Base-by-base conservation (phyloP, 2,888 invertebrate genomes). In the Subacronicta megacephala region DNA sequence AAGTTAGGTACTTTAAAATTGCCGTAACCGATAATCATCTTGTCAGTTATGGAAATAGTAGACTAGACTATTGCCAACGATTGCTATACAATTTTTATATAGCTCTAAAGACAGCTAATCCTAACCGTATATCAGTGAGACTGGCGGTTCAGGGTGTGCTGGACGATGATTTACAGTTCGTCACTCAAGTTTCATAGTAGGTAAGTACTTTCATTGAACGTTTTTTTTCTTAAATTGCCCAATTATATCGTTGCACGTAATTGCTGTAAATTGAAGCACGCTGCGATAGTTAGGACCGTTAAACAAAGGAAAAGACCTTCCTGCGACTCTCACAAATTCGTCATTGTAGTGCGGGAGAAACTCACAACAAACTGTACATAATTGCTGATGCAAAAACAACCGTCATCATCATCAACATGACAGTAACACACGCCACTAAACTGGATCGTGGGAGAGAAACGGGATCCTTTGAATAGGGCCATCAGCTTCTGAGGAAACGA, bases 361-460 rank as follows among this genome's bases (percentile, higher is more conserved):
- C 88, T 85, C 82, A 80, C 85, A 84, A 85, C 84, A 84, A 90
- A 90, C 90, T 90, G 90, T 89, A 88, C 85, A 90, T 92, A 93
- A 93, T 92, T 90, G 89, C 86, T 89, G 86, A 92, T 90, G 92
- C 90, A 91, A 92, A 93, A 93, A 91, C 89, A 83, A 84, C 83
- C 85, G 82, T 83, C 88, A 85, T 86, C 91, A 90, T 90, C 90
- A 90, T 87, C 88, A 86, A 82, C 87, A 81, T 82, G 87, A 85
- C 88, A 88, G 88, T 89, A 91, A 85, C 86, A 91, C 89, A 91
- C 90, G 88, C 85, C 86, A 82, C 72, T 80, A 78, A 94, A 92
- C 84, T 92, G 85, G 91, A 90, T 89, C 93, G 93, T 94, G 93
- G 91, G 93, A 94, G 89, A 84, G 89, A 90, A 92, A 92, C 90